A percentile compares a stretch with the other conserved stretches of the same genome.
phyloP scores from a whole-genome alignment of 2,797 vertebrate species.

The Myoxocephalus aenaeus region DNA sequence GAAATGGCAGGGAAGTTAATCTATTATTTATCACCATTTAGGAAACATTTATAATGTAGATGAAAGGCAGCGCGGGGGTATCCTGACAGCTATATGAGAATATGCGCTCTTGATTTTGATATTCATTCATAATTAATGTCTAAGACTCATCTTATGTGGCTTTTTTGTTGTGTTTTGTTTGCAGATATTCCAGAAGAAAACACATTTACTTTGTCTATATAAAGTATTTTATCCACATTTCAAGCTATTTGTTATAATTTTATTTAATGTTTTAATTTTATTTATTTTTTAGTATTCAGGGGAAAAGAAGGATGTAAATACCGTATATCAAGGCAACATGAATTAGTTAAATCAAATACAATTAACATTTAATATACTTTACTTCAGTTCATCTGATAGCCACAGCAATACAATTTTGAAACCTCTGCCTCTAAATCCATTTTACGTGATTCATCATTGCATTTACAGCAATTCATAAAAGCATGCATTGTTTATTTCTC shows the following conservation, averaged over 20 bases:
- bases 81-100: slow-evolving; percentile 51
- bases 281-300: neutral
- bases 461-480: slow-evolving; percentile 4
- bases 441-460: neutral
- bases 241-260: neutral
- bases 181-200: neutral
- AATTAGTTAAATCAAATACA: neutral
- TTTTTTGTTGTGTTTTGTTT: neutral
- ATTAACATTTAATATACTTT: neutral
- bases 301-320: neutral
- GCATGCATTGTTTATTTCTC: neutral
- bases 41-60: slow-evolving; percentile 57
- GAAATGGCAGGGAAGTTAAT: slow-evolving; percentile 76
- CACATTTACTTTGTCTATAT: neutral
- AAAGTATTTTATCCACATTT: slow-evolving; percentile 3
- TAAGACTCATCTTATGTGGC: slow-evolving; percentile 14
- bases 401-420: neutral
- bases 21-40: slow-evolving; percentile 82
- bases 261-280: too few species aligned
- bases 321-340: neutral
- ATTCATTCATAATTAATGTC: slow-evolving; percentile 42
- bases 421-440: neutral
- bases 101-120: slow-evolving; percentile 39
- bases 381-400: neutral
- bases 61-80: slow-evolving; percentile 36